Base-by-base conservation (phyloP, 2,797 vertebrate species). In the Eospalax fontanierii region DNA sequence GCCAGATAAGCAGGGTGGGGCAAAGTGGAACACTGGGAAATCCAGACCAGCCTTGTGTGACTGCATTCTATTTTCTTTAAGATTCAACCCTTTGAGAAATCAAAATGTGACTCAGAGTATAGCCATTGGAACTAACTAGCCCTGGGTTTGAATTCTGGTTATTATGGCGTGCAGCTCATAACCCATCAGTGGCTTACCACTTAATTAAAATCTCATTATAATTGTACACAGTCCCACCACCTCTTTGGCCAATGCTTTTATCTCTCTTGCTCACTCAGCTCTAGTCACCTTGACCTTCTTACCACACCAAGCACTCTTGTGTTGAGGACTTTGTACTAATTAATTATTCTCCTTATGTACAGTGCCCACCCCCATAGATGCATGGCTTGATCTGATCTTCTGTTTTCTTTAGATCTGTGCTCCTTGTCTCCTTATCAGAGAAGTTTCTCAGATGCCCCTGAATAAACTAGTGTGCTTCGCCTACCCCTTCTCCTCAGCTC, bases 1-100 rank as follows among this genome's bases (percentile, higher is more conserved):
- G 70, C 79, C 92, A 90, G 90, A 86, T 95, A 97, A 90, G 35
- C 46, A 65, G 76, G 92, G 89, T 95, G 93, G 73, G 94, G 94
- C 50, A 61, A 63, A 94, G 26, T 91, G 59, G 68, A 95, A 76
- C 88, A 54, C 85, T 79, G 81, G 89, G 92, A 87, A 65, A 33
- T 73, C 28, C 66, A 91, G 66, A 50, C 90, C 92, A 94, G 78
- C 86, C 87, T 82, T 94, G 76, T 91, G 57, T 92, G 40, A 70
- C 83, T 83, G 4, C 66, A 84, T 87, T 95, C 79, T 90, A 1
- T 97, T 96, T 97, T 82, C 92, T 92, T 79, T 50, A 92, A 86
- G 78, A 4, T 4, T 68, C 82, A 88, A 57, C 83, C 75, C 91
- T 95, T 74, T 90, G 87, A 97, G 73, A 94, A 40, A 89, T 59